Percentiles rank a stretch among this genome's conserved stretches.
phyloP scores from a whole-genome alignment of 2,113 vertebrate species.

The Cichladusa arquata region DNA sequence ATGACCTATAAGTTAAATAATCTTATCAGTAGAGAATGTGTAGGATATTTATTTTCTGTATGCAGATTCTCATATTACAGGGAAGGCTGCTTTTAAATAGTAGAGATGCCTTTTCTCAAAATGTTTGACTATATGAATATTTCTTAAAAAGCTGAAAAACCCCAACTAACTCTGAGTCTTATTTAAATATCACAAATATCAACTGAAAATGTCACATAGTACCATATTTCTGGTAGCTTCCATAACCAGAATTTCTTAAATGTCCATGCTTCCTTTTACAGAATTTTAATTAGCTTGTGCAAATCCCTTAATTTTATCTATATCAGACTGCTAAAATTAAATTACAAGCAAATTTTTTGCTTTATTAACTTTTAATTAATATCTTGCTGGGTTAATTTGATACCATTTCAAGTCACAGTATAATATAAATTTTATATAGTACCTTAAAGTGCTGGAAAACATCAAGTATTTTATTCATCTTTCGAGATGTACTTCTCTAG shows the following conservation, averaged over 20 bases:
- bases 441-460: not conserved
- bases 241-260: constrained; percentile 2
- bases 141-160: not conserved
- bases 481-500: not conserved
- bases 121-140: not conserved
- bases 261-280: not conserved
- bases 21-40: not conserved
- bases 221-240: not conserved
- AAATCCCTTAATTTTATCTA: not conserved
- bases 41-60: not conserved
- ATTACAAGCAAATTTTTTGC: not conserved
- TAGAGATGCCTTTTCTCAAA: not conserved
- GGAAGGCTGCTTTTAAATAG: not conserved
- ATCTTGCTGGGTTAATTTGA: not conserved
- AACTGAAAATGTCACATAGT: not conserved
- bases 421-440: not conserved
- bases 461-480: not conserved
- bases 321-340: not conserved
- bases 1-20: not conserved
- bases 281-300: not conserved
- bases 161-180: not conserved
- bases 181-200: constrained; percentile 22
- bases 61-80: not conserved
- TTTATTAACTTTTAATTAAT: not conserved
- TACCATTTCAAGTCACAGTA: not conserved